These are phyloP conservation scores for Lasiurus borealis DNA, from an alignment of 2,113 vertebrate species.

Conservation along the genomic window DNA sequence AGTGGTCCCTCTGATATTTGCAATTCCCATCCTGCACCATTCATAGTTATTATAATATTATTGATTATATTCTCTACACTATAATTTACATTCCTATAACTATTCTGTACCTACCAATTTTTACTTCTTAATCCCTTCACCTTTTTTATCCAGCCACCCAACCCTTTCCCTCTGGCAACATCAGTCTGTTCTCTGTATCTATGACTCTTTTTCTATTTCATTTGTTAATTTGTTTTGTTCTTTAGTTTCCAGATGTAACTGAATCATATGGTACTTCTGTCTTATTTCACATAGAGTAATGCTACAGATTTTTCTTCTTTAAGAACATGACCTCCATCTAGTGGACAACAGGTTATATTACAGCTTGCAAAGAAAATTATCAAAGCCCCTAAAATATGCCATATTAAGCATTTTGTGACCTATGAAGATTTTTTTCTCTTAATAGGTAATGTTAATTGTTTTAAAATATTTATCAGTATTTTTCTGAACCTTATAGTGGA, in stretches of 20 bases:
- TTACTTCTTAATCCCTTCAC: neutral
- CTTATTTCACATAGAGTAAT: neutral
- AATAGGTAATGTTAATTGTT: neutral
- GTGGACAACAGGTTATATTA: conserved; percentile 55
- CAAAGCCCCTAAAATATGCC: neutral
- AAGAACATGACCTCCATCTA: conserved; percentile 70
- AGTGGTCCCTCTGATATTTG: neutral
- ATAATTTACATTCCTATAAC: neutral
- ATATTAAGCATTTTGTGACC: neutral
- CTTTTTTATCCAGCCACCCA: neutral
- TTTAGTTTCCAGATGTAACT: neutral
- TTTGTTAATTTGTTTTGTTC: neutral
- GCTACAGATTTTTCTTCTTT: neutral
- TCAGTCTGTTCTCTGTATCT: neutral
- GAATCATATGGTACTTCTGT: neutral
- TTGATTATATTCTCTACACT: neutral
- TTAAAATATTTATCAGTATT: neutral
- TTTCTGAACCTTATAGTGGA: neutral
- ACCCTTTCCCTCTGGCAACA: neutral
- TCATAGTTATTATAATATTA: neutral
- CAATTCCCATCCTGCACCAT: neutral
- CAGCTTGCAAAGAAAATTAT: conserved; percentile 35
- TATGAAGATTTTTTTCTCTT: conserved; percentile 44
- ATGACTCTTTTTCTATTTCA: neutral
- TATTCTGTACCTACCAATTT: neutral